Evolutionary conservation across 2,797 vertebrate genomes (phyloP).

Genomic region (Phrynocephalus forsythii): DNA sequence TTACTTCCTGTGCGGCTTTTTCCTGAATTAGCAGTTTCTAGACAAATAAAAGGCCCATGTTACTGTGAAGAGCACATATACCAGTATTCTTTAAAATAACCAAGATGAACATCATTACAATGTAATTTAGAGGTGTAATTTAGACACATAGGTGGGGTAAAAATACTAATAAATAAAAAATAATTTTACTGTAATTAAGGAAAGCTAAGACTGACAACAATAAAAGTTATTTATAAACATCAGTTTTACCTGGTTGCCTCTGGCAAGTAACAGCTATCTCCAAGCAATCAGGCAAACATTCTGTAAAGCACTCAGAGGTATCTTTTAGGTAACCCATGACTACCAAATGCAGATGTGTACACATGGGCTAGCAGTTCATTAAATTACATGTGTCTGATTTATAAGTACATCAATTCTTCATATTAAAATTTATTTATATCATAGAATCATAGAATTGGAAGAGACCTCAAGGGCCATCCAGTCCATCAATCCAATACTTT

Average conservation of each 20-base stretch:
- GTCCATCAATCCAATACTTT: background rate
- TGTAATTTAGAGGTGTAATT: no score
- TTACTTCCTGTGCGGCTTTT: slow-evolving; percentile 93
- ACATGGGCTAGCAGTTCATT: background rate
- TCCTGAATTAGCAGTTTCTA: slow-evolving; percentile 96
- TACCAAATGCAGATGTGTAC: background rate
- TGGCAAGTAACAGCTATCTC: background rate
- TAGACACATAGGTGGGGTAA: no score
- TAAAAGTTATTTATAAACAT: background rate
- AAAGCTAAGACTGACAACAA: background rate
- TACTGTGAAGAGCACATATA: background rate
- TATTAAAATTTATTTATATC: background rate
- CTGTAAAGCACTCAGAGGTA: background rate
- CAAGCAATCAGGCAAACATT: background rate
- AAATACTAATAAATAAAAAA: no score
- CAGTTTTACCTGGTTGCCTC: background rate
- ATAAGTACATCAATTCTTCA: background rate
- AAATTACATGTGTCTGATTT: background rate
- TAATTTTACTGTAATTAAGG: no score
- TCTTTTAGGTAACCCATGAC: background rate
- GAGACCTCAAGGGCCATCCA: no score
- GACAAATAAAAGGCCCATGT: slow-evolving; percentile 44
- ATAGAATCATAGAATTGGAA: no score
- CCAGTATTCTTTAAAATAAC: background rate
- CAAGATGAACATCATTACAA: background rate